Evolutionary conservation across 2,888 invertebrate species (phyloP), one percentile per base, ranked within the genome.

Genomic region (Metacarcinus magister): DNA sequence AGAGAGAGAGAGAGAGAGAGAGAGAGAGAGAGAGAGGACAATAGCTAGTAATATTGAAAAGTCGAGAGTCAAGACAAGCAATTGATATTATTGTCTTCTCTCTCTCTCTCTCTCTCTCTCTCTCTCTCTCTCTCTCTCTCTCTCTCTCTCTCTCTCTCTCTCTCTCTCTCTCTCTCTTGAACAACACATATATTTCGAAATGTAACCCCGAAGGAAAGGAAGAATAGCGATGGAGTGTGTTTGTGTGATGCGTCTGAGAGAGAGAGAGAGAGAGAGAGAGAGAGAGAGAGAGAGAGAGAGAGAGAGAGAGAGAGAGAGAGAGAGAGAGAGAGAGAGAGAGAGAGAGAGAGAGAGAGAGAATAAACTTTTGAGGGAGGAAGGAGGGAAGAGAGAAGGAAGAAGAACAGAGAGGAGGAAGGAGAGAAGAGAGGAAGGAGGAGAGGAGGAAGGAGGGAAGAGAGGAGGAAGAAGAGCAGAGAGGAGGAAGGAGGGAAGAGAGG

Each of bases 281-380:
- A 39, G 39, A 39, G 39, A 39, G 39, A 39, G 39, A 39, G 48
- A 13, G 48, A 48, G 39, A 92, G 16, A 92, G 16, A 44, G 13
- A 19, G 23, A 92, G 13, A 19, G 43, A 44, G 92, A 39, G n/a
- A 44, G n/a, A 43, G 46, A 28, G 46, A 48, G 39, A 23, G 48
- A 43, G 46, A 46, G 44, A 46, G 23, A 44, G 46, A 92, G 23
- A 92, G 46, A 92, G 92, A 92, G 48, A 92, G 48, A 44, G 92
- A 48, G 48, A 48, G 44, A 46, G 44, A 48, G 92, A 92, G 92
- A 87, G 87, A 48, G 48, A 48, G 48, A 48, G 48, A 39, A 39
- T 39, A 39, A 39, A 39, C 39, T 1, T 39, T 39, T 39, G 39
- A 39, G 39, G 39, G 39, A 39, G 39, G 39, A 39, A 39, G 39